Base-by-base conservation (phyloP, 2,797 vertebrate genomes). In the Cercopithecus mitis region DNA sequence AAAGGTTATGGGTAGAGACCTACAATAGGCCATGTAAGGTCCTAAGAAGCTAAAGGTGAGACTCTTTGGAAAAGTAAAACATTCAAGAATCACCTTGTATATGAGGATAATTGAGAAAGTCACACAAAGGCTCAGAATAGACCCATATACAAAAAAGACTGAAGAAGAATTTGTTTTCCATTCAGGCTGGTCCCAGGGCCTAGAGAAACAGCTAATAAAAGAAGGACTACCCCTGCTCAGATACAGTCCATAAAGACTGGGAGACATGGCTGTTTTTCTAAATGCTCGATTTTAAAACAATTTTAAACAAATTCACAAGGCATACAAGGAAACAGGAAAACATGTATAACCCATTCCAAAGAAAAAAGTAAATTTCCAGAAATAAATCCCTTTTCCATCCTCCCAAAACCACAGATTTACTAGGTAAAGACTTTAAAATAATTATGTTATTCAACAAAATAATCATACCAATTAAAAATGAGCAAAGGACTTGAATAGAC, bases 391-490 rank as follows among this genome's bases (percentile, higher is more conserved):
- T 41, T n/a, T 20, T 27, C 50, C 36, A 77, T 30, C 33, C 9
- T 19, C 75, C 73, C 39, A 25, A 2, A 80, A 88, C 27, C 6
- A 90, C 14, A 43, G 33, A 79, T 64, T 88, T 87, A 33, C 20
- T 27, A 70, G 30, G n/a, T 52, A 89, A 92, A 91, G 81, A 93
- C 45, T 72, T 33, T 92, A 79, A 84, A 90, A 76, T 43, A 76
- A 64, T 41, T 75, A 11, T 80, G 25, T 24, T 61, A 33, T 47
- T 76, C 15, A 27, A 90, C 25, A 94, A n/a, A 91, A 86, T 9
- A 58, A 76, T 64, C 13, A 88, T 70, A 11, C 30, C 55, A 70
- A 50, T 89, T 88, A n/a, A 76, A 91, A 91, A 81, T 3, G 25
- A 77, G 9, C 36, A 30, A 79, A 94, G 45, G 1, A 57, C 39